Evolutionary conservation across 2,113 vertebrate genomes (phyloP).

Genomic region (Pica pica): DNA sequence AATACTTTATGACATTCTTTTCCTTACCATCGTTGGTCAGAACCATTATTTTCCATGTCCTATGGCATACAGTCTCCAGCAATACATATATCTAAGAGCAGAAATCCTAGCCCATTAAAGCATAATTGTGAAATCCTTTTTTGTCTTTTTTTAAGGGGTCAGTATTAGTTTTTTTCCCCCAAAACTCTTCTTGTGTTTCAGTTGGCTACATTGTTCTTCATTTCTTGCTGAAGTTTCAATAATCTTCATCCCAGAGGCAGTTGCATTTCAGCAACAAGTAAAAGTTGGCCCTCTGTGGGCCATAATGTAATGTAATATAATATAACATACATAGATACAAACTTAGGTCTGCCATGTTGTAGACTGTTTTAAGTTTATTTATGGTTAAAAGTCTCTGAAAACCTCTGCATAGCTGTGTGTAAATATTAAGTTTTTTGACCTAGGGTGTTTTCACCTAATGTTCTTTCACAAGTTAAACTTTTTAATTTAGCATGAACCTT

Average conservation of each 20-base stretch:
- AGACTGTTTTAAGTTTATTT: not conserved
- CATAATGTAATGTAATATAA: not conserved
- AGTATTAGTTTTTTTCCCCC: not conserved
- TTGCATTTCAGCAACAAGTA: slow-evolving; percentile 23
- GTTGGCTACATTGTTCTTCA: not conserved
- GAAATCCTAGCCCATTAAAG: not conserved
- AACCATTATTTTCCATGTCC: not conserved
- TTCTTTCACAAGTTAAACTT: not conserved
- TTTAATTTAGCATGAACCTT: not conserved
- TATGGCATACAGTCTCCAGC: not conserved
- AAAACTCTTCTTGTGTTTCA: not conserved
- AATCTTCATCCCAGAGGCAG: not conserved
- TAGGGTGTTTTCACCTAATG: not conserved
- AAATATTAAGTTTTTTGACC: not conserved
- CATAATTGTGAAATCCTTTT: not conserved
- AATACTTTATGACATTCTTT: not conserved
- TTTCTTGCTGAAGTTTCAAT: not conserved
- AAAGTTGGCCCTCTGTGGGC: slow-evolving; percentile 20
- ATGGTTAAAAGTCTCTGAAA: not conserved
- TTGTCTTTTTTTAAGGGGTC: not conserved
- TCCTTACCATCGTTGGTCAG: not conserved
- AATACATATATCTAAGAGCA: not conserved
- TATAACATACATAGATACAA: not conserved
- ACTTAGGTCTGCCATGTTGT: not conserved
- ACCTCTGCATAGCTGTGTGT: not conserved